phyloP scores from a whole-genome alignment of 2,113 vertebrate genomes.

The Oxyura jamaicensis region DNA sequence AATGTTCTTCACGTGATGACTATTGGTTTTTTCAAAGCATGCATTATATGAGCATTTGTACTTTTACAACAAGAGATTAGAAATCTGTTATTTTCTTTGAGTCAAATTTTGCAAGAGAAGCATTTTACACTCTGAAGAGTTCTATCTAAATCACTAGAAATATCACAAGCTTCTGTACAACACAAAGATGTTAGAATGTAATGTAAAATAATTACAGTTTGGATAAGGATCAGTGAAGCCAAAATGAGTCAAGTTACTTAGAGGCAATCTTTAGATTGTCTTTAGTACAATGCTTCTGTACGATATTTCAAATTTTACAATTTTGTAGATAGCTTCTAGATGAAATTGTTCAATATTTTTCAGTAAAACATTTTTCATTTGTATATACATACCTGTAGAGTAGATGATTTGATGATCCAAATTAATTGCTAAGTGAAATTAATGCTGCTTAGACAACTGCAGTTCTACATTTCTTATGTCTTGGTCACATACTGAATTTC shows the following conservation, averaged over 20 bases:
- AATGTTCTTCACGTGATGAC: not conserved
- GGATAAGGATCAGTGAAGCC: not conserved
- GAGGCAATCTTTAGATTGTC: not conserved
- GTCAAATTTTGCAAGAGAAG: not conserved
- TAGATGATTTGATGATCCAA: not conserved
- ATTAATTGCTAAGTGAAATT: not conserved
- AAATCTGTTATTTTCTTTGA: not conserved
- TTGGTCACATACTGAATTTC: not conserved
- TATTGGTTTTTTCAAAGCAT: not conserved
- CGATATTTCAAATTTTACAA: not conserved
- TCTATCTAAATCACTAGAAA: not conserved
- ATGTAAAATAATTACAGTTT: not conserved
- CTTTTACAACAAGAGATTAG: not conserved
- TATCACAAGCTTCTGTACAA: not conserved
- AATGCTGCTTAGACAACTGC: not conserved
- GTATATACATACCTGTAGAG: not conserved
- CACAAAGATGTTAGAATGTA: not conserved
- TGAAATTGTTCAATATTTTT: not conserved
- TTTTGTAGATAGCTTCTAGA: not conserved
- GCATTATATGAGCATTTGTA: constrained; percentile 27
- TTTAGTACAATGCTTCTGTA: not conserved
- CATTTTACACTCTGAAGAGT: not conserved
- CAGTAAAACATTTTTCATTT: not conserved
- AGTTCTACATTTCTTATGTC: not conserved
- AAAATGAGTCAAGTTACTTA: not conserved